Base-by-base conservation (phyloP, 2,888 invertebrate genomes). In the Leptinotarsa juncta region DNA sequence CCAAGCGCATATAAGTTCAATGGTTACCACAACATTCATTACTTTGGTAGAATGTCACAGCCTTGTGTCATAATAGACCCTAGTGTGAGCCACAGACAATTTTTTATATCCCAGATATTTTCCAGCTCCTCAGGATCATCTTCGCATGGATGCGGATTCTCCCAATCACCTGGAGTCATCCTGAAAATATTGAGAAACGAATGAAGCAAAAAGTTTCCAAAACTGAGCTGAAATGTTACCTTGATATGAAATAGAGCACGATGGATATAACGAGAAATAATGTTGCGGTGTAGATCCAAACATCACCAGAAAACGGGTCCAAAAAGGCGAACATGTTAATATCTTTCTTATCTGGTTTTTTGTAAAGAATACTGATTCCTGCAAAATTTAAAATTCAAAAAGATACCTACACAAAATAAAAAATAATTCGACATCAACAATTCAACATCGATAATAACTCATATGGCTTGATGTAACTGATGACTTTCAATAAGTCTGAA, bases 21-120 rank as follows among this genome's bases (percentile, higher is more conserved):
- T 57, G 71, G 2, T 42, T 16, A 50, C 53, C 14, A 15, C 66
- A 48, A 18, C 26, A 15, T 18, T 15, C 53, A 10, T 89, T 91
- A 96, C 96, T 94, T 94, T 32, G 97, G 97, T 79, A 97, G 90
- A 83, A 97, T 94, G 87, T 98, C 97, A 80, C 95, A 96, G 65
- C 97, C 97, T 86, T 97, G 97, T 71, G 96, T 96, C 94, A 97
- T 95, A 82, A 97, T 94, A 15, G 96, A 96, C 3, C 96, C 96
- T 83, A 97, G 92, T 16, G 96, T 95, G 79, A 99, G 92, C 98
- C 98, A 99, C 83, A 97, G 93, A 70, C 96, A 95, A 88, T 98
- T 98, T 88, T 93, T 91, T 84, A 95, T 88, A 83, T 93, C 93
- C 92, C 97, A 97, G 84, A 94, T 94, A 87, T 97, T 97, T 89